Evolutionary conservation across 2,113 vertebrate species (phyloP), one percentile per base, ranked within the genome.

Genomic region (Protomyctophum bolini): DNA sequence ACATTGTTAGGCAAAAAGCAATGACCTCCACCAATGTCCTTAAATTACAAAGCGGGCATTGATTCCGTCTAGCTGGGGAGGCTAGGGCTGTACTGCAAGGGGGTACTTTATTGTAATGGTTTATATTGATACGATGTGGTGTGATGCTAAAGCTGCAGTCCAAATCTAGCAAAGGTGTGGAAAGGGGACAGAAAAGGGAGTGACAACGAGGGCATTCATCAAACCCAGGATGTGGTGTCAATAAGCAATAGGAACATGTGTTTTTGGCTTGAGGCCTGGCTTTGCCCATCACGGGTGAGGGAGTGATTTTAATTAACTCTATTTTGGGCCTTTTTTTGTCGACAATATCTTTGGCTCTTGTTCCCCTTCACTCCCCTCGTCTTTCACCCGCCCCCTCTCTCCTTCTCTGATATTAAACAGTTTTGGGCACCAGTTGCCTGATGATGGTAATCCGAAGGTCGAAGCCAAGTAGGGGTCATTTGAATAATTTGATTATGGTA

Each of bases 401-500:
- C 10, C 45, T 29, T 9, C 45, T 68, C 77, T 66, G 79, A 88
- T 85, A 86, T 63, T 66, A 85, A 83, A 84, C 73, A 76, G 82
- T 86, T 87, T 79, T 62, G 56, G 83, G 87, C 72, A 75, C 72
- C 75, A 75, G 64, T 83, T 12, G 70, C 60, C 63, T 0, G 54
- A 41, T 0, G 54, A 41, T 68, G 50, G 76, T 84, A 84, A 89
- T 84, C 78, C 85, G 79, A 92, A 91, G 89, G 88, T 90, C 81
- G 59, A 70, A 83, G 55, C 66, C 0, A 45, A 77, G 77, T 65
- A 65, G 68, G 83, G 85, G 88, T 89, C 86, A 76, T 84, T 81
- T 82, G 74, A 86, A 86, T 85, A 87, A 87, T 91, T 86, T 87
- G 75, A 91, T 91, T 92, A 88, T 58, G 63, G 73, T 57, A 58